Evolutionary conservation across 2,113 vertebrate genomes (phyloP).

Genomic region (Oceanites oceanicus): DNA sequence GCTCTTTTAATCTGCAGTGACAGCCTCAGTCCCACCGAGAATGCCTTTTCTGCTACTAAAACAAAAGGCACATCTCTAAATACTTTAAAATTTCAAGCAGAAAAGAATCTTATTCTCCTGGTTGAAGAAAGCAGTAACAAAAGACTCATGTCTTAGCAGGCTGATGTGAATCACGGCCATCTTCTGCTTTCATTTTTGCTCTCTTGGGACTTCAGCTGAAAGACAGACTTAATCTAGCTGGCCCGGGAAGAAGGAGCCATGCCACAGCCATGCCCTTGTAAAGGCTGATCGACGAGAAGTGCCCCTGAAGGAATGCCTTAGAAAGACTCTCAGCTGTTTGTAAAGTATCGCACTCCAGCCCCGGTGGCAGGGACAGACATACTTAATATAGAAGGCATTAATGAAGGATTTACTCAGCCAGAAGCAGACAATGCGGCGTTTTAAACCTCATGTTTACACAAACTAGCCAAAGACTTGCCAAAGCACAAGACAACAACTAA

Average conservation of each 20-base stretch:
- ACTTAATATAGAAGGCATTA: slow-evolving; percentile 30
- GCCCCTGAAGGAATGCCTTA: neutral
- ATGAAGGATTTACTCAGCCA: slow-evolving; percentile 22
- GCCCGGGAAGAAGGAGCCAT: neutral
- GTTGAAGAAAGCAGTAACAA: neutral
- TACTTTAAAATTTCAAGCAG: neutral
- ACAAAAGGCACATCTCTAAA: neutral
- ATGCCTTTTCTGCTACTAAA: neutral
- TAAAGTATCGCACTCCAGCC: neutral
- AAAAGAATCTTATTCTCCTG: neutral
- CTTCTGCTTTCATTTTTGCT: slow-evolving; percentile 25
- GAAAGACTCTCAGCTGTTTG: slow-evolving; percentile 26
- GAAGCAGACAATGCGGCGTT: neutral
- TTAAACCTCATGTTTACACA: neutral
- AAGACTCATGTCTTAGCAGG: neutral
- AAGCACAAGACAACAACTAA: neutral
- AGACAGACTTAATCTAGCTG: neutral
- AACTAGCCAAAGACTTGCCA: slow-evolving; percentile 4
- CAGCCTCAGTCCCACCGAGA: neutral
- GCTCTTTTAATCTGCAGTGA: neutral
- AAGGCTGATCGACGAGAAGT: neutral
- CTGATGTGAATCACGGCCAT: neutral
- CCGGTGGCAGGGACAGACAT: neutral
- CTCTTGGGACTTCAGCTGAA: neutral
- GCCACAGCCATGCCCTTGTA: neutral